Evolutionary conservation across 2,797 vertebrate genomes (phyloP).

Genomic region (Sebastes steindachneri): DNA sequence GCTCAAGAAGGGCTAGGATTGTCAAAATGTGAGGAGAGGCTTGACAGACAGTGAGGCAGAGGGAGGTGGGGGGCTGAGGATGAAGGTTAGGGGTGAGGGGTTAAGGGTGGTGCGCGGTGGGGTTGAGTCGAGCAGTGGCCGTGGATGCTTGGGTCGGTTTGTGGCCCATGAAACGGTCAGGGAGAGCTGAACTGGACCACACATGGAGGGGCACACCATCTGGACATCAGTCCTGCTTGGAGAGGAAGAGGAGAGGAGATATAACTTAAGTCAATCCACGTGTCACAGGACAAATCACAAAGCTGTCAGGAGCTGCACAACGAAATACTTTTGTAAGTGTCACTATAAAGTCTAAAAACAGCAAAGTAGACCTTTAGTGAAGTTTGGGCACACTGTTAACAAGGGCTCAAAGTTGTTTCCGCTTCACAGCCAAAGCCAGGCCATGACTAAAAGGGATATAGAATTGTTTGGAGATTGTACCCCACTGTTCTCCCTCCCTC

Average conservation of each 20-base stretch:
- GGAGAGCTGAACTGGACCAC: conserved; percentile 74
- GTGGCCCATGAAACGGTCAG: conserved; percentile 84
- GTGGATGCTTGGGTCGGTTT: conserved; percentile 67
- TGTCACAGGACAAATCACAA: conserved; percentile 7
- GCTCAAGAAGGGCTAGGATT: conserved; percentile 10
- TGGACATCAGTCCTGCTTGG: conserved; percentile 76
- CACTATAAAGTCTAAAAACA: conserved; percentile 40
- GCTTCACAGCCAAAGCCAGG: conserved; percentile 57
- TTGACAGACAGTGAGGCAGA: conserved; percentile 41
- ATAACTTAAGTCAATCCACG: conserved; percentile 1
- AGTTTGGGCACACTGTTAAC: conserved; percentile 66
- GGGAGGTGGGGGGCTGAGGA: conserved; percentile 41
- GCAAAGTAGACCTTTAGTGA: conserved; percentile 40
- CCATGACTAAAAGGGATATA: conserved; percentile 69
- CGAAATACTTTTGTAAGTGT: conserved; percentile 33
- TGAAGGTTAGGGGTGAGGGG: conserved; percentile 55
- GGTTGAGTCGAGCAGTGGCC: conserved; percentile 72
- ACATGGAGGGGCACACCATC: conserved; percentile 79
- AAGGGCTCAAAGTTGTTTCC: conserved; percentile 64
- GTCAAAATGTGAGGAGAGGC: conserved; percentile 49
- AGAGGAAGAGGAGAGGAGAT: conserved; percentile 18
- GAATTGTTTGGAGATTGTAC: conserved; percentile 63
- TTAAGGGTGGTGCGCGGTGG: conserved; percentile 31
- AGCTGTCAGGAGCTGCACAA: conserved; percentile 15
- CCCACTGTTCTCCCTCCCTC: conserved; percentile 26